Evolutionary conservation across 2,888 invertebrate genomes (phyloP), one percentile per base, ranked within the genome.

Genomic region (Drosophila niveifrons): DNA sequence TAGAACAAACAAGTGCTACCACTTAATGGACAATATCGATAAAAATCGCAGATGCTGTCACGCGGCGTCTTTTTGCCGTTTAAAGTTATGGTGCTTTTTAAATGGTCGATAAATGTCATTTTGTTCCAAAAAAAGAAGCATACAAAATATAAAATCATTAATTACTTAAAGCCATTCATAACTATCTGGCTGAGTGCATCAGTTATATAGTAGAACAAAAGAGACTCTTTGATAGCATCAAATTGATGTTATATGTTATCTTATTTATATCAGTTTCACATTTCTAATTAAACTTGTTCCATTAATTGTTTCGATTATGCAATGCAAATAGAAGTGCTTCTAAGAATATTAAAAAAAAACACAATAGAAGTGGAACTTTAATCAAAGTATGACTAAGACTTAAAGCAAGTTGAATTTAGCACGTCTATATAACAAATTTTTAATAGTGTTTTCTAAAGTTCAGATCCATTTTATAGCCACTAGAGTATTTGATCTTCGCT

Each of bases 21-120:
- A 36, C 51, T 51, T 71, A 76, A 76, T 75, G 58, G 61, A 51
- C 63, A 53, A 28, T 46, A 36, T 43, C 50, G 77, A 74, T 72
- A 58, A 66, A 62, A 56, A 63, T 58, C 57, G 11, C n/a, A 43
- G 36, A 46, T 59, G 17, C 13, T 34, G 39, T 41, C 39, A 6
- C 6, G 23, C 23, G 39, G 39, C 17, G 52, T n/a, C 36, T n/a
- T 63, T 50, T 52, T 18, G 53, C 68, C 53, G 47, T 74, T 65
- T 65, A 51, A 56, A 65, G 48, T 65, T 74, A 41, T 75, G 64
- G 44, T 39, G 68, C 51, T 52, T 58, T 58, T 75, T 67, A 62
- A 66, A 69, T 53, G 46, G 43, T 43, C 51, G 41, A 52, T 56
- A 23, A 75, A 48, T 57, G 61, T 56, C 11, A 13, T 13, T 18